Conservation (phyloP, 2,888 invertebrate species). For the Nyleta sp. region DNA sequence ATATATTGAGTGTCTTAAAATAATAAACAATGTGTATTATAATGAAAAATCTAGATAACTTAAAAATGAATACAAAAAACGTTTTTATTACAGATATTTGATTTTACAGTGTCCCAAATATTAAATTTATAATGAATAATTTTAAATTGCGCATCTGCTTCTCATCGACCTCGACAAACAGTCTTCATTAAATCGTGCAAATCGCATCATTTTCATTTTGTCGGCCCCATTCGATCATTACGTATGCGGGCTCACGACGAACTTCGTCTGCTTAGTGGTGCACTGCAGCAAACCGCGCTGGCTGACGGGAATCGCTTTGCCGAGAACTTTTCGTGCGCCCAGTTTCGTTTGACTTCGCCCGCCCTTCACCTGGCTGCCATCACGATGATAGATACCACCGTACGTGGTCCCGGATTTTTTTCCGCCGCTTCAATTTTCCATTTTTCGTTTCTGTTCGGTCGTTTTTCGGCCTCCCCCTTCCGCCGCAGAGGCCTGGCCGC, state of each 20-base stretch:
- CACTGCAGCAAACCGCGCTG: constrained; percentile 58
- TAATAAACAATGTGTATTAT: no score
- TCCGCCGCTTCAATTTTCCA: constrained; percentile 35
- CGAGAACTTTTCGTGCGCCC: constrained; percentile 53
- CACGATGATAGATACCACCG: constrained; percentile 46
- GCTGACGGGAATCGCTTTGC: constrained; percentile 42
- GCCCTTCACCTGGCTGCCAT: constrained; percentile 38
- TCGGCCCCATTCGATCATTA: constrained; percentile 34
- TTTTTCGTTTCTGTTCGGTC: constrained; percentile 22
- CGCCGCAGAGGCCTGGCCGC: constrained; percentile 69
- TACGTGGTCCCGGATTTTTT: constrained; percentile 36
- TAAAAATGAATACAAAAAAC: no score
- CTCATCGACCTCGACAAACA: no score
- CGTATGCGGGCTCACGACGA: constrained; percentile 62
- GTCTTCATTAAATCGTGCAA: no score
- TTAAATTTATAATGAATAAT: background rate
- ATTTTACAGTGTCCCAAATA: no score
- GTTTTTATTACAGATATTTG: no score
- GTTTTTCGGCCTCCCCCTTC: constrained; percentile 42
- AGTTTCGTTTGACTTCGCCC: constrained; percentile 52
- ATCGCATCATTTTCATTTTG: background rate
- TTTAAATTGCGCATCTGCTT: no score
- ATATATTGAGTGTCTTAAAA: no score
- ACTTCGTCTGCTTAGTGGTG: constrained; percentile 54
- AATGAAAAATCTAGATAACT: no score